phyloP scores from a whole-genome alignment of 92 coral and sea anemone species.

The Epizoanthus scotinus region DNA sequence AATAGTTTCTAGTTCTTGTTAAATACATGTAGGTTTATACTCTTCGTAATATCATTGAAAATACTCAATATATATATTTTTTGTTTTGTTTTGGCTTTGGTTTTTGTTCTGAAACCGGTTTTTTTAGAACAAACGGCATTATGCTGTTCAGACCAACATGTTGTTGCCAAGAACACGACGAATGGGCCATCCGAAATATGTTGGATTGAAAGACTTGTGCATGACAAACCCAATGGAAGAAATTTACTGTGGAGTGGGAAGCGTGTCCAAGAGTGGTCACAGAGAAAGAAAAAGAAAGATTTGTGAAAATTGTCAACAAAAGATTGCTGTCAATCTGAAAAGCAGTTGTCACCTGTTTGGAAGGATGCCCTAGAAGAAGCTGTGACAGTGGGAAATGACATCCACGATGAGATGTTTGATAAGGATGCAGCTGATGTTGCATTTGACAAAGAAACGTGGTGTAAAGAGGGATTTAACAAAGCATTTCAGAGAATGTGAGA shows the following conservation, averaged over 20 bases:
- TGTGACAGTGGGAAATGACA: too few species aligned
- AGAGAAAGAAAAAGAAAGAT: conserved; percentile 3
- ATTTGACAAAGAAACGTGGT: background rate
- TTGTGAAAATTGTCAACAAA: background rate
- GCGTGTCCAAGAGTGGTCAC: conserved; percentile 5
- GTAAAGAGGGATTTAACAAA: conserved; percentile 10
- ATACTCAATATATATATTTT: conserved; percentile 3
- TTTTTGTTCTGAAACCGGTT: background rate
- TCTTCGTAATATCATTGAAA: background rate
- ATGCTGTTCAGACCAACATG: conserved; percentile 15
- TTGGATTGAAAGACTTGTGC: conserved; percentile 2
- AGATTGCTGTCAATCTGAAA: background rate
- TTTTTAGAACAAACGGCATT: conserved; percentile 1
- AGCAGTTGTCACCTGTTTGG: too few species aligned
- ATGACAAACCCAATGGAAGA: conserved; percentile 4
- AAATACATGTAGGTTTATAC: background rate
- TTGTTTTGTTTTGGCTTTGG: conserved; percentile 10
- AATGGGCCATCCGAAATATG: conserved; percentile 19
- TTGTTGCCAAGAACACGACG: conserved; percentile 16
- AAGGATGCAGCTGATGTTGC: too few species aligned
- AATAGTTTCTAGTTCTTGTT: too few species aligned
- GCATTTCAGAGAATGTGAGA: conserved; percentile 1
- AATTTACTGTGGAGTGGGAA: conserved; percentile 6
- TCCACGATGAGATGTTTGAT: too few species aligned
- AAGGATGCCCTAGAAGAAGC: too few species aligned